Percentiles rank a stretch among this genome's conserved stretches.
Evolutionary conservation across 2,888 invertebrate species (phyloP).

Genomic region (Nephrocerus scutellatus): DNA sequence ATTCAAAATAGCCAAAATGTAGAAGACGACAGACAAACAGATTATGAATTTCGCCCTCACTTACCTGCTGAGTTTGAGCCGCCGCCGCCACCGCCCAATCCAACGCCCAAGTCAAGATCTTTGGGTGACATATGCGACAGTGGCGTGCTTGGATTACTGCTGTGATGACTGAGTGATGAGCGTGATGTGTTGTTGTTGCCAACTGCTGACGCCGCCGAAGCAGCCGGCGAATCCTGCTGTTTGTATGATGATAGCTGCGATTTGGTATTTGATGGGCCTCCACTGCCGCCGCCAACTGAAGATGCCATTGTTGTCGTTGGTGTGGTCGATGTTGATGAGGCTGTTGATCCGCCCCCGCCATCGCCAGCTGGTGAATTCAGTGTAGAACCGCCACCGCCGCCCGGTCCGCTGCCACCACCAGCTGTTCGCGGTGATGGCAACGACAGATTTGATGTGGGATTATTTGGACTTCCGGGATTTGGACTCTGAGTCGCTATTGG

Average conservation of each 20-base stretch:
- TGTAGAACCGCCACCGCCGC: slow-evolving; percentile 51
- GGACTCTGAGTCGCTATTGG: slow-evolving; percentile 69
- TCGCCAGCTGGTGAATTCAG: slow-evolving; percentile 64
- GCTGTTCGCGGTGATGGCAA: slow-evolving; percentile 60
- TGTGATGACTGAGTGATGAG: slow-evolving; percentile 50
- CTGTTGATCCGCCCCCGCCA: slow-evolving; percentile 30
- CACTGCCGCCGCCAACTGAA: slow-evolving; percentile 43
- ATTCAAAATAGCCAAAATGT: too few relatives aligned
- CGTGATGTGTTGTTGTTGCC: slow-evolving; percentile 21
- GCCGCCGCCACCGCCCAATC: slow-evolving; percentile 9
- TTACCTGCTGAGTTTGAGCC: too few relatives aligned
- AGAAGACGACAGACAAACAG: too few relatives aligned
- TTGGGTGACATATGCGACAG: slow-evolving; percentile 57
- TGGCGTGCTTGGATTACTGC: slow-evolving; percentile 66
- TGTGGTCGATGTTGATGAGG: slow-evolving; percentile 21
- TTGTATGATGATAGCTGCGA: slow-evolving; percentile 5
- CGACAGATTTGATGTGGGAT: slow-evolving; percentile 63
- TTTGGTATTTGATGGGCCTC: slow-evolving; percentile 13
- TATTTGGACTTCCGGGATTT: slow-evolving; percentile 65
- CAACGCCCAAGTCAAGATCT: slow-evolving; percentile 34
- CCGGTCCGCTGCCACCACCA: slow-evolving; percentile 22
- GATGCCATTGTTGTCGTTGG: slow-evolving; percentile 53
- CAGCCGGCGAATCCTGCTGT: slow-evolving; percentile 24
- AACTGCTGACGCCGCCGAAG: slow-evolving; percentile 7
- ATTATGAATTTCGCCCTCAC: too few relatives aligned